Evolutionary conservation across 1,140 invertebrate species (phyloP), one percentile per base, ranked within the genome.

Genomic region (Berghia stephanieae): DNA sequence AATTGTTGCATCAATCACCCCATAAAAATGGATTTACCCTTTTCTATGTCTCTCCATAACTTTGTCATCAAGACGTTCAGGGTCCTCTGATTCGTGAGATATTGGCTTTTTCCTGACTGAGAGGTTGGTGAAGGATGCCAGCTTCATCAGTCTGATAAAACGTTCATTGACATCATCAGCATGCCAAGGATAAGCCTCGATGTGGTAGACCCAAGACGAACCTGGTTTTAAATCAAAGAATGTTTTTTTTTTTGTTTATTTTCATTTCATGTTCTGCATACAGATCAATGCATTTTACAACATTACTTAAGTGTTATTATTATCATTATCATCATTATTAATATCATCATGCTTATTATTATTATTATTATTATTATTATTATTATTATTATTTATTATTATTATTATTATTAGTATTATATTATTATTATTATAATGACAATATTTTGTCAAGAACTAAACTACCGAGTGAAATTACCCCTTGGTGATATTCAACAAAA

Each of bases 131-230:
- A 75, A 75, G 42, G 63, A 40, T 27, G 73, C 55, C 31, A 75
- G 57, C 46, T 75, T 75, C n/a, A 75, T 63, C 4, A 75, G 55
- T 3, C 57, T 27, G 5, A 75, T 42, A 75, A 75, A 75, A 27
- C 44, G 63, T 27, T 75, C 73, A 43, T 55, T 75, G 55, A 75
- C 66, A 55, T 75, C 73, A 63, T 75, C 73, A 63, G 73, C 73
- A 75, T 55, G 63, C 73, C 73, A 75, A 40, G 73, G 73, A 31
- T 75, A 75, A 27, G 66, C 46, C 52, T 75, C 73, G 6, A 75
- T 75, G 40, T 63, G 57, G 40, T 75, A 75, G 4, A 42, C 2
- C 73, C 73, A 75, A 8, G 43, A 42, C 40, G 66, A 75, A 43
- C 46, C 73, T 75, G 57, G 18, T 42, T 16, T 18, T 10, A 67